These are phyloP conservation scores for Lasiurus cinereus DNA, from an alignment of 2,113 vertebrate species.

Conservation along the genomic window DNA sequence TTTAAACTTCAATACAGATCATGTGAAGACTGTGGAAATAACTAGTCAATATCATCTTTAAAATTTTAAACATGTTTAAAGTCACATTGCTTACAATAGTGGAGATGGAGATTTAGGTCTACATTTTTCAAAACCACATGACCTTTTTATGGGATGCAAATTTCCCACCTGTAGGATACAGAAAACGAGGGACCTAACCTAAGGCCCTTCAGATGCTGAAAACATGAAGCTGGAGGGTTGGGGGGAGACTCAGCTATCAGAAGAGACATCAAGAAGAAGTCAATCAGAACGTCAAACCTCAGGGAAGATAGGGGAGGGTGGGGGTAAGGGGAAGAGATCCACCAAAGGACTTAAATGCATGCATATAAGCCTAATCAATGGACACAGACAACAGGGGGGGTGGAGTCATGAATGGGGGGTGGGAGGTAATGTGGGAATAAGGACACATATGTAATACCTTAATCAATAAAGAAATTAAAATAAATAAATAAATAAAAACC, in stretches of 20 bases:
- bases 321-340: too few relatives aligned
- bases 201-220: background rate
- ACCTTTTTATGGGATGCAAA: background rate
- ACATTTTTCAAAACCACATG: background rate
- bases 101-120: background rate
- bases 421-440: too few relatives aligned
- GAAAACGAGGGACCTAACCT: background rate
- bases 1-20: background rate
- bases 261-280: background rate
- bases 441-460: too few relatives aligned
- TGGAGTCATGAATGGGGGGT: too few relatives aligned
- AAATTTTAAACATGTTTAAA: background rate
- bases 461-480: too few relatives aligned
- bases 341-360: too few relatives aligned
- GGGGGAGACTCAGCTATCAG: background rate
- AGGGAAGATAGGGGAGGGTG: too few relatives aligned
- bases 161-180: background rate
- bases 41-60: too few relatives aligned
- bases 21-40: background rate
- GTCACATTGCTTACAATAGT: background rate
- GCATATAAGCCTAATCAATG: too few relatives aligned
- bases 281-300: too few relatives aligned
- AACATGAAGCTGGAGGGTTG: background rate
- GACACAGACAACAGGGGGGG: too few relatives aligned
- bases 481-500: too few relatives aligned